phyloP scores from a whole-genome alignment of 2,888 invertebrate genomes.

The Sepiola atlantica region DNA sequence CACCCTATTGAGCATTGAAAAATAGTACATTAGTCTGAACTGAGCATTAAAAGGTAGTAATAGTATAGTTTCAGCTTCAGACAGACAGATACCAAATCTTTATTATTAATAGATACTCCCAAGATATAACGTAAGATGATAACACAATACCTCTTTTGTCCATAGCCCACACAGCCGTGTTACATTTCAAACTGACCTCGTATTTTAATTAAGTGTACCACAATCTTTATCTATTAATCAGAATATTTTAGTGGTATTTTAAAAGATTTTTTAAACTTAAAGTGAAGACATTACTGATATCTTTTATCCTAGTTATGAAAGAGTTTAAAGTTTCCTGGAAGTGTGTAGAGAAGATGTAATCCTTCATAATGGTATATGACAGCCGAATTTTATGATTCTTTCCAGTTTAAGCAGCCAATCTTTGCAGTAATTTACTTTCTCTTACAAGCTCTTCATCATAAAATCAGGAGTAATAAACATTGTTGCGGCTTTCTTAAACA shows the following conservation, averaged over 20 bases:
- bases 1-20: too few species aligned
- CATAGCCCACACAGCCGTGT: too few species aligned
- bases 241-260: neutral
- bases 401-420: neutral
- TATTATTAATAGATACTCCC: too few species aligned
- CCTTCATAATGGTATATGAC: neutral
- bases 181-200: too few species aligned
- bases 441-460: neutral
- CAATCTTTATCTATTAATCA: neutral
- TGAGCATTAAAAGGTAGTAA: too few species aligned
- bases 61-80: too few species aligned
- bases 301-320: neutral
- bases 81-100: too few species aligned
- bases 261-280: neutral
- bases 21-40: too few species aligned
- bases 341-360: neutral
- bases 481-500: neutral
- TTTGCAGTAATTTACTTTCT: neutral
- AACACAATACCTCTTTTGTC: too few species aligned
- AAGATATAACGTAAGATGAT: too few species aligned
- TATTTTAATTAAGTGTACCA: neutral
- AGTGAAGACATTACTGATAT: neutral
- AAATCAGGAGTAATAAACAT: neutral
- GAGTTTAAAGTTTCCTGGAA: neutral
- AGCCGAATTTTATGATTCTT: neutral